Base-by-base conservation (phyloP, 2,113 vertebrate genomes). In the Colistium nudipinnis region DNA sequence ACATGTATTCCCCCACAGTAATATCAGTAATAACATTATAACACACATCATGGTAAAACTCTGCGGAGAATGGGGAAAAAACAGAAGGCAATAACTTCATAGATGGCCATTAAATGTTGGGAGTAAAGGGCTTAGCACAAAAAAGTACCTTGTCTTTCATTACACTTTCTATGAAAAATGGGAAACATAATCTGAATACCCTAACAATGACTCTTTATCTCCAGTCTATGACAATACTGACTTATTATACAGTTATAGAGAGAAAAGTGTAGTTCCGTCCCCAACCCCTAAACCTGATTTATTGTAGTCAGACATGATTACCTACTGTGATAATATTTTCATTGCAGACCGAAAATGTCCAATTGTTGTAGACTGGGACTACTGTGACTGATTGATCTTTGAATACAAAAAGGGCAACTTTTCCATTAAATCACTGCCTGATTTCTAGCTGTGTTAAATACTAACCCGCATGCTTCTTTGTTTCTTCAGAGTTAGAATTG, bases 401-500 rank as follows among this genome's bases (percentile, higher is more conserved):
- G 44, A 14, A 31, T 6, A 20, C 20, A 14, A 13, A 12, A 1
- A 13, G n/a, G n/a, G n/a, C n/a, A n/a, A n/a, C n/a, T n/a, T n/a
- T n/a, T n/a, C n/a, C n/a, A n/a, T n/a, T n/a, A 31, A 45, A 1
- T 25, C 9, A 41, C 8, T 24, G 13, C 12, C 14, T 43, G 4
- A 43, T 47, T 19, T 17, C 1, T 1, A 49, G 54, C 16, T 49
- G 9, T 39, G 36, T 39, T 16, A 30, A 6, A 62, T 77, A 94
- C 96, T 94, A 79, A 98, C 98, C 98, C 84, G 93, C 74, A 87
- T 93, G 95, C 78, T 96, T 98, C 85, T 94, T 95, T 43, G 90
- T 76, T 38, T 96, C 95, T 69, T 98, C 96, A 30, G 90, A 1
- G 24, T 74, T 90, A 0, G 94, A 89, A 74, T 86, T 95, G 63